Evolutionary conservation across 2,888 invertebrate genomes (phyloP), one percentile per base, ranked within the genome.

Genomic region (Tetragnatha montana): DNA sequence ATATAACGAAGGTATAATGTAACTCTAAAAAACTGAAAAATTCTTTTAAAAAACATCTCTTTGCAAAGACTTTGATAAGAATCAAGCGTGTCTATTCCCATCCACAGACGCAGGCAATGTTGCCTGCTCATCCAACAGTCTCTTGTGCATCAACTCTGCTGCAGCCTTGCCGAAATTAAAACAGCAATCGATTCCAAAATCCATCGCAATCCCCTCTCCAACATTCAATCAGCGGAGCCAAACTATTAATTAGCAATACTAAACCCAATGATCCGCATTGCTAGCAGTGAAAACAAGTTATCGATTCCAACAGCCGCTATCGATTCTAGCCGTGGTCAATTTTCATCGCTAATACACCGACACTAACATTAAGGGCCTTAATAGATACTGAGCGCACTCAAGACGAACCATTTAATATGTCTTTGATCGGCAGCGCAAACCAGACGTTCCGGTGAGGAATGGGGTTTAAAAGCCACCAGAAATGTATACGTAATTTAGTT

Each of bases 381-480:
- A 87, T 87, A 87, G 87, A 81, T 81, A 74, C 74, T n/a, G 35
- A 22, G 47, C 49, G 21, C 68, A 74, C 75, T 51, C 69, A 75
- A 69, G 87, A 87, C 75, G 81, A 22, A 47, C 69, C 75, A 87
- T 81, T 87, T 81, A 81, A 87, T 87, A 74, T 81, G 68, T 50
- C 81, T 87, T 87, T 87, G 87, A 87, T 81, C 81, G 49, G 75
- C 22, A 49, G 69, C 51, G 84, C 69, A 84, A 78, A 22, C 60
- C 14, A 73, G 60, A 82, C 71, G 50, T 69, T 79, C 71, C 21
- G 75, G 21, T 70, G 75, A 81, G 70, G 75, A 22, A 81, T 75
- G 51, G 69, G 69, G 81, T 81, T 87, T 87, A 87, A 81, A 87
- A 81, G 87, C 81, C 51, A 75, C 87, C 70, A 87, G 50, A 87